Conservation (phyloP, 2,113 vertebrate species). For the Menura novaehollandiae region DNA sequence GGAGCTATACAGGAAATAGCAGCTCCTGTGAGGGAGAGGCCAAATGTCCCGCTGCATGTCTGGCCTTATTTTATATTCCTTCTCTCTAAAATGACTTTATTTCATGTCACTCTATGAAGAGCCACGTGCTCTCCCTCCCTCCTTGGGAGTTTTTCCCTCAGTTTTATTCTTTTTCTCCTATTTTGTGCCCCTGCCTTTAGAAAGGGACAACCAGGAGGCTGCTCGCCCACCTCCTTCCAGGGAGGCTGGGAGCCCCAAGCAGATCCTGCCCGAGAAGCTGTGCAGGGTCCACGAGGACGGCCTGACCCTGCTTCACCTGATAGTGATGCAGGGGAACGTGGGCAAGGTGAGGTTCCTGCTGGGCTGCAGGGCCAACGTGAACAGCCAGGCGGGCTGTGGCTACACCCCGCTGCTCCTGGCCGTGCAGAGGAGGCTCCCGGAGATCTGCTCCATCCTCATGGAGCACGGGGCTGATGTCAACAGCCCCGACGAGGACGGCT, state of each 20-base stretch:
- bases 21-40: background rate
- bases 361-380: slow-evolving; percentile 67
- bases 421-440: slow-evolving; percentile 69
- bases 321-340: slow-evolving; percentile 71
- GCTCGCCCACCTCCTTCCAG: rapidly evolving
- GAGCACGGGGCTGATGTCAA: slow-evolving; percentile 55
- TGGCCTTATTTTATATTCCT: background rate
- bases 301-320: slow-evolving; percentile 76
- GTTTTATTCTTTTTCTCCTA: background rate
- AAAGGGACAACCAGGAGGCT: background rate
- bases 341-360: slow-evolving; percentile 75
- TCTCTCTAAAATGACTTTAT: background rate
- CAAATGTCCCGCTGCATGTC: background rate
- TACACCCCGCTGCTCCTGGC: slow-evolving; percentile 80
- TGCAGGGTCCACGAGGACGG: slow-evolving; percentile 36
- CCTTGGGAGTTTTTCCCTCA: background rate
- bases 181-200: background rate
- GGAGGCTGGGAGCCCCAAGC: background rate
- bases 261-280: slow-evolving; percentile 57
- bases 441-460: slow-evolving; percentile 73
- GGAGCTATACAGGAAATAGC: background rate
- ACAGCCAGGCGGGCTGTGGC: slow-evolving; percentile 67
- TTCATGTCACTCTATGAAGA: rapidly evolving
- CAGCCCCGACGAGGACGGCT: slow-evolving; percentile 74
- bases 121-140: background rate